Conservation (phyloP, 2,797 vertebrate genomes). For the Eremophila alpestris region DNA sequence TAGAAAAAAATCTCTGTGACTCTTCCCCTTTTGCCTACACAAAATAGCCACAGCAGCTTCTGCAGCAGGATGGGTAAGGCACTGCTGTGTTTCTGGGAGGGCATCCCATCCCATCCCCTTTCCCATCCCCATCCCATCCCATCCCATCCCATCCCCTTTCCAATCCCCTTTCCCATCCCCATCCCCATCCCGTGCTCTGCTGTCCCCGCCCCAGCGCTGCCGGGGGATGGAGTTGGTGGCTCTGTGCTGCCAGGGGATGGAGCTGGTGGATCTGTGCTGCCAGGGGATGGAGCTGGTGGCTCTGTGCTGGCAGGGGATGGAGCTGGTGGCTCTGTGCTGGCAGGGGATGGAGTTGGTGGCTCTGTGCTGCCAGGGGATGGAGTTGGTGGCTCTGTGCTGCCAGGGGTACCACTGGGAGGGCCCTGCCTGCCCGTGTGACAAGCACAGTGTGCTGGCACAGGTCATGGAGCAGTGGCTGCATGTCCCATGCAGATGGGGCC, state of each 20-base stretch:
- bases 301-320: too few species aligned
- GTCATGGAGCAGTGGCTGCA: neutral
- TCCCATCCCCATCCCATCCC: neutral
- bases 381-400: neutral
- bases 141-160: neutral
- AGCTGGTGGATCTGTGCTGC: too few species aligned
- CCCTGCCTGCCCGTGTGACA: neutral
- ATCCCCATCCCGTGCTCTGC: neutral
- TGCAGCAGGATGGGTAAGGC: neutral
- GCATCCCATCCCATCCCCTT: neutral
- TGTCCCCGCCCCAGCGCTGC: neutral
- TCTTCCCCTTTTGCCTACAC: neutral
- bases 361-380: neutral
- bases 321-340: too few species aligned
- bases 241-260: neutral
- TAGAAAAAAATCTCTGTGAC: neutral
- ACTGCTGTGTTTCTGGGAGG: fast-evolving
- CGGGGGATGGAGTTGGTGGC: neutral
- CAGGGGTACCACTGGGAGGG: neutral
- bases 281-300: too few species aligned
- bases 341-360: too few species aligned
- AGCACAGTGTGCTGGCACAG: neutral
- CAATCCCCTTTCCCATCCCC: too few species aligned
- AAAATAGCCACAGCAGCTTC: neutral
- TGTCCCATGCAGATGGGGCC: neutral